phyloP scores from a whole-genome alignment of 2,113 vertebrate species.

The Alouatta palliata region DNA sequence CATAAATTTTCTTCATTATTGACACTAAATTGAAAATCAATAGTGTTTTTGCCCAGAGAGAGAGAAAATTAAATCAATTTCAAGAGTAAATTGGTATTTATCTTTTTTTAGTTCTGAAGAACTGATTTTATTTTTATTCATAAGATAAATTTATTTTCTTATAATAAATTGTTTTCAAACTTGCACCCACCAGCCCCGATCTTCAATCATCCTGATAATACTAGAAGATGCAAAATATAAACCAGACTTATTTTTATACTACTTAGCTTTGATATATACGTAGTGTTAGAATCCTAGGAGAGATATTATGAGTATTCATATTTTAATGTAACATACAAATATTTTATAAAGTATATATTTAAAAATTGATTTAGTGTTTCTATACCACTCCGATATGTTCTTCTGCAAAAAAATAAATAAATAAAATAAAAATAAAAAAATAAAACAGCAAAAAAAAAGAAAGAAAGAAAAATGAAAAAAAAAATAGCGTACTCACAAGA shows the following conservation, averaged over 20 bases:
- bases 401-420: no score
- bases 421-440: background rate
- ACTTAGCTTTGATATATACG: background rate
- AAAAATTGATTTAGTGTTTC: background rate
- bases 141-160: background rate
- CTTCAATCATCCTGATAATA: background rate
- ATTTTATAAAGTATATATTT: conserved; percentile 27
- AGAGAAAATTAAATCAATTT: conserved; percentile 66
- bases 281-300: background rate
- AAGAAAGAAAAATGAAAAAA: no score
- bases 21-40: conserved; percentile 67
- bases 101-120: background rate
- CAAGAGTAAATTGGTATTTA: background rate
- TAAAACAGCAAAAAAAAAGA: background rate
- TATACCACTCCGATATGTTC: background rate
- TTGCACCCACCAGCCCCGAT: background rate
- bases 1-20: conserved; percentile 59
- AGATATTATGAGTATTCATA: background rate
- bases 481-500: background rate
- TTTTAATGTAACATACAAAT: background rate
- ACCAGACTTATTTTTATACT: background rate
- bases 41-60: conserved; percentile 48
- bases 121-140: conserved; percentile 51
- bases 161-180: background rate
- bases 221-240: background rate